These are phyloP conservation scores for Anneissia japonica DNA, from an alignment of 35 echinoderm and acorn worm species.

Conservation along the genomic window DNA sequence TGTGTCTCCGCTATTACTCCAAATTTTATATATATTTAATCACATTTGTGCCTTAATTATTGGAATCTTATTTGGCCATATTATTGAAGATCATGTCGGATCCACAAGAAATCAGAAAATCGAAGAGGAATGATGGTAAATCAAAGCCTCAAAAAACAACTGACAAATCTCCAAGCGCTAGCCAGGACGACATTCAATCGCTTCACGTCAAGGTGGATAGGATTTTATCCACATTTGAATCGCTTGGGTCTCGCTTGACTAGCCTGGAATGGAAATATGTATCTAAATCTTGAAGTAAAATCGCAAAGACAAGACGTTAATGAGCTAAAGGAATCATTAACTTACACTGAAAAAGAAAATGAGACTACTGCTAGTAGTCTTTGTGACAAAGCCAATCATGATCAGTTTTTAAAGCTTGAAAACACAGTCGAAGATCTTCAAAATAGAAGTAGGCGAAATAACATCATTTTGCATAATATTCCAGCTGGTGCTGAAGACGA, in stretches of 20 bases:
- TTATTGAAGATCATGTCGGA: no score
- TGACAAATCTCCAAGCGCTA: no score
- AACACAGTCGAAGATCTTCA: constrained; percentile 8
- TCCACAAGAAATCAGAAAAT: no score
- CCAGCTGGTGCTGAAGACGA: background rate
- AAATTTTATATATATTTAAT: no score
- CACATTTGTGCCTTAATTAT: no score
- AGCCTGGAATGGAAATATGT: background rate
- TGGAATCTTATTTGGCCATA: no score
- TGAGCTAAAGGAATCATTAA: background rate
- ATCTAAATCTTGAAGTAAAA: no score
- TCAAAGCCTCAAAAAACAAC: no score
- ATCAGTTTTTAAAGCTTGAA: background rate
- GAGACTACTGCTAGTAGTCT: background rate
- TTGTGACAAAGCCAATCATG: background rate
- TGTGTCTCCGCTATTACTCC: no score
- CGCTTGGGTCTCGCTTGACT: background rate
- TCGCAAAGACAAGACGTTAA: background rate
- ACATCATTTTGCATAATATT: background rate
- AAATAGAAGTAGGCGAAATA: constrained; percentile 5
- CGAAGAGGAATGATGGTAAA: no score
- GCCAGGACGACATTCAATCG: no score
- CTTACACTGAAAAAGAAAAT: background rate
- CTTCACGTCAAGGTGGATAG: background rate
- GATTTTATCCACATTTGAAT: background rate